Base-by-base conservation (phyloP, 1,140 invertebrate species). In the Eumeta japonica region DNA sequence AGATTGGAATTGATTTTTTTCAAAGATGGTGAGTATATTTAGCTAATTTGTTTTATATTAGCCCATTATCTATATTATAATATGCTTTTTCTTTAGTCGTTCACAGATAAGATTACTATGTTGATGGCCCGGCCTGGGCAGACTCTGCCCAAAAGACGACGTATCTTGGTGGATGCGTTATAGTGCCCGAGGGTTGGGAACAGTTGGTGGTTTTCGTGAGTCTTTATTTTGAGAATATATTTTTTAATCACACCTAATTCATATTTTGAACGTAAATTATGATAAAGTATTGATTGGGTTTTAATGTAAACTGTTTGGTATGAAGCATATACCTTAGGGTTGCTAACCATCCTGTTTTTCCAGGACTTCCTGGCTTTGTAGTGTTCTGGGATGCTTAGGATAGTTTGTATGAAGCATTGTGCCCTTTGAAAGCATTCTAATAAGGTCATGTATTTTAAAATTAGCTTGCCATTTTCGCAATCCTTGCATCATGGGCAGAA, bases 121-220 rank as follows among this genome's bases (percentile, higher is more conserved):
- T 77, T 90, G 39, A 84, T 89, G 84, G 80, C 85, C 41, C 79
- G 85, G 46, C 87, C 88, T 35, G 86, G 86, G 44, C 83, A 86
- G 63, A 85, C 87, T 64, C 81, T 81, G 46, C 77, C 75, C 35
- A 75, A 81, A 87, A 78, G 88, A 90, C 70, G 88, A 90, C 68
- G 82, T 86, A 41, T 87, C 90, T 45, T 91, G 88, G 88, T 92
- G 87, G 84, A 80, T 93, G 76, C 90, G 90, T 66, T 92, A 90
- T 76, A 87, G 82, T 58, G 89, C 83, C 39, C 83, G 90, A 63
- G 83, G 82, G 41, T 68, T 94, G 43, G 92, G 91, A 35, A 92
- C 89, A 46, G 81, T 89, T 68, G 91, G 88, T 54, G 85, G 90
- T 60, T 81, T 88, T 57, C 77, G 88, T 89, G n/a, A n/a, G n/a